phyloP scores from a whole-genome alignment of 2,113 vertebrate species.

The Nothoprocta pentlandii region DNA sequence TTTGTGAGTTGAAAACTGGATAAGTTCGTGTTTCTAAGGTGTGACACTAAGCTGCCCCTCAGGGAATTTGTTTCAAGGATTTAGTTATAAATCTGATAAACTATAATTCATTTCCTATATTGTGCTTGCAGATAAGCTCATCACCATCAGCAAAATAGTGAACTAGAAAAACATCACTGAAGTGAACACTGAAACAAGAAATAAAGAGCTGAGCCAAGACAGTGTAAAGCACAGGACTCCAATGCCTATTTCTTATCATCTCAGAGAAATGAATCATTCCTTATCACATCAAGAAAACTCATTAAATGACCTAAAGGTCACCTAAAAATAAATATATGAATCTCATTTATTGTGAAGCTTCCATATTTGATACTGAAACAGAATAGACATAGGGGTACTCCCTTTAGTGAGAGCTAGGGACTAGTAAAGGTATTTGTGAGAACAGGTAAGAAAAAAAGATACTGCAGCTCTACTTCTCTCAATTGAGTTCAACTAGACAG shows the following conservation, averaged over 20 bases:
- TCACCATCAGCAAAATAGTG: background rate
- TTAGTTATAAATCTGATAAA: conserved; percentile 7
- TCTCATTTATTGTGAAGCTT: background rate
- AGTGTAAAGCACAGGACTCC: background rate
- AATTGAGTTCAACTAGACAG: background rate
- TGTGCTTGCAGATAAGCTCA: conserved; percentile 6
- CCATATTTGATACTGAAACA: background rate
- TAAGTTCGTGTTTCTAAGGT: conserved; percentile 9
- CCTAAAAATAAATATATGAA: background rate
- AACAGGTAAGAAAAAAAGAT: background rate
- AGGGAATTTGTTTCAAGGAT: background rate
- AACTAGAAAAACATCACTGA: background rate
- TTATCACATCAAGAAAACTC: background rate
- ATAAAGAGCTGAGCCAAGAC: background rate
- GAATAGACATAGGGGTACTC: background rate
- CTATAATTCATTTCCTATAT: conserved; percentile 29
- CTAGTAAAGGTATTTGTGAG: background rate
- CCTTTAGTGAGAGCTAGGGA: background rate
- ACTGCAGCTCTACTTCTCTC: background rate
- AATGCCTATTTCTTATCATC: background rate
- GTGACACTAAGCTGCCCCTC: background rate
- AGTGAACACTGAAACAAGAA: background rate
- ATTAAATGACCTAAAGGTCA: background rate
- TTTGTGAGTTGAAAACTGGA: conserved; percentile 14
- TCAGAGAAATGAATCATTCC: background rate